Evolutionary conservation across 2,888 invertebrate species (phyloP).

Genomic region (Dicranocentrus wangi): DNA sequence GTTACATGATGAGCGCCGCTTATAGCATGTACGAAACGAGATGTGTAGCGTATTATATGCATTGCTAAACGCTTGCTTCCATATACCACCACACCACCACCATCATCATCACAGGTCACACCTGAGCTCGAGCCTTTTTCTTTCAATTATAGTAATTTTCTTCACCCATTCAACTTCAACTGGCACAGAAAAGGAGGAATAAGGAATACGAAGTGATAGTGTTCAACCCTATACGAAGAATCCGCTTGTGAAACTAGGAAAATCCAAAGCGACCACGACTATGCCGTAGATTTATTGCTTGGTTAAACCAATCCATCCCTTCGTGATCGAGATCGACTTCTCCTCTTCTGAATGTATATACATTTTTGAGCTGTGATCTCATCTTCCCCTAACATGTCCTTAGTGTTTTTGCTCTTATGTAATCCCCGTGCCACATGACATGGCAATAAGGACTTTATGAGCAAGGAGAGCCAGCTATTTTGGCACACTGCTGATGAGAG

Average conservation of each 20-base stretch:
- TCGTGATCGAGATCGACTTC: slow-evolving; percentile 42
- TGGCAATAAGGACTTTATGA: slow-evolving; percentile 19
- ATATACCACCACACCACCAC: too few relatives aligned
- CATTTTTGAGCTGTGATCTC: slow-evolving; percentile 2
- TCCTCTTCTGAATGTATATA: background rate
- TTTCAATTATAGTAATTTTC: slow-evolving; percentile 67
- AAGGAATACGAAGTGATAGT: background rate
- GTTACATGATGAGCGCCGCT: background rate
- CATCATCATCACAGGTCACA: slow-evolving; percentile 64
- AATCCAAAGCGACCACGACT: slow-evolving; percentile 1
- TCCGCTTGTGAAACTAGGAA: background rate
- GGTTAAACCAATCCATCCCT: slow-evolving; percentile 45
- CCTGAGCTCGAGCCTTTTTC: slow-evolving; percentile 59
- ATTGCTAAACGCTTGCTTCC: background rate
- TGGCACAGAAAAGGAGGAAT: slow-evolving; percentile 18
- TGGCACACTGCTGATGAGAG: slow-evolving; percentile 38
- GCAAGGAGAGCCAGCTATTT: slow-evolving; percentile 30
- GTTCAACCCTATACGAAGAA: background rate
- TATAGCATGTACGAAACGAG: background rate
- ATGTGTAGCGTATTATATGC: slow-evolving; percentile 8
- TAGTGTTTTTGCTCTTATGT: background rate
- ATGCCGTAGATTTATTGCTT: slow-evolving; percentile 41
- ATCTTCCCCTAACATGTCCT: background rate
- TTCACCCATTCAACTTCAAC: slow-evolving; percentile 18
- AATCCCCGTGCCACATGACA: slow-evolving; percentile 6